phyloP scores from a whole-genome alignment of 2,797 vertebrate genomes.

The Petrocephalus sullivani region DNA sequence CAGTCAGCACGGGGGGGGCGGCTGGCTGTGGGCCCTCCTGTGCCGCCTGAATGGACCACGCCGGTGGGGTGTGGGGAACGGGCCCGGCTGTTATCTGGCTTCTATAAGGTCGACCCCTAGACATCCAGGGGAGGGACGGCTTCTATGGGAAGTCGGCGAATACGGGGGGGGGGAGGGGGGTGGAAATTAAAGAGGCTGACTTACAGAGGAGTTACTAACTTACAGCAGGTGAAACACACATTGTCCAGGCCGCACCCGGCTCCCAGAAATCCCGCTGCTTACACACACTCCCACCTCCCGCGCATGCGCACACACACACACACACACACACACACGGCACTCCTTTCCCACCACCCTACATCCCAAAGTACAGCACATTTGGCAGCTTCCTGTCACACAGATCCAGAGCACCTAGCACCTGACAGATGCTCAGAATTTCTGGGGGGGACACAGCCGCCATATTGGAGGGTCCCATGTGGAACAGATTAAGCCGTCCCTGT shows the following conservation, averaged over 20 bases:
- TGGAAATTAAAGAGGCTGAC: neutral
- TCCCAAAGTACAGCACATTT: neutral
- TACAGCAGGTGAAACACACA: slow-evolving; percentile 16
- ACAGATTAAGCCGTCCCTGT: neutral
- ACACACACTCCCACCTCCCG: neutral
- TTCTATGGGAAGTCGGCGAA: neutral
- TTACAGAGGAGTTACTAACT: slow-evolving; percentile 7
- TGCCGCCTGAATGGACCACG: neutral
- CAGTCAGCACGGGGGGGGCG: neutral
- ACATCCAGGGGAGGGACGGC: neutral
- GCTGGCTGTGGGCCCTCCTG: neutral
- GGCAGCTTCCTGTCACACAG: neutral
- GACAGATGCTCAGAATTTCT: neutral
- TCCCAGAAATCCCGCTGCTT: neutral
- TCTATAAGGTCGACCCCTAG: neutral
- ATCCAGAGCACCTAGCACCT: neutral
- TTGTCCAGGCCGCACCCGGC: neutral
- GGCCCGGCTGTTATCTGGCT: neutral
- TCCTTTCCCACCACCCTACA: neutral
- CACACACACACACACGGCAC: neutral
- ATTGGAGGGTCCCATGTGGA: neutral
- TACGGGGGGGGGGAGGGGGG: neutral
- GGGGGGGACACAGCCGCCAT: neutral
- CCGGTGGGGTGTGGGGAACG: slow-evolving; percentile 5
- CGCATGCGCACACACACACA: neutral